Base-by-base conservation (phyloP, 2,113 vertebrate species). In the Passer domesticus region DNA sequence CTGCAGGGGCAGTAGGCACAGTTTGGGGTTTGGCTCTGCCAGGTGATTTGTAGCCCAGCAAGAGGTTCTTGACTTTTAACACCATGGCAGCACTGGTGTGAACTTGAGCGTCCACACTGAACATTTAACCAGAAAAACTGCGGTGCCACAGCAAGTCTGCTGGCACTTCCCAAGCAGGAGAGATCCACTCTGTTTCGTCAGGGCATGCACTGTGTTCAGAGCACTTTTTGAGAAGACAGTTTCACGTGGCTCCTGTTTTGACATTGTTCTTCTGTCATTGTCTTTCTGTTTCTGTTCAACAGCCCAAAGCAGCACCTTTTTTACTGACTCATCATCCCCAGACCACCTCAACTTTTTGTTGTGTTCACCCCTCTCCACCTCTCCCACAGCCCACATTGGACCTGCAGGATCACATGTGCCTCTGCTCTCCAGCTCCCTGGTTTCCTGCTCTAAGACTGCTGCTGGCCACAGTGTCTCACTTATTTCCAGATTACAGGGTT, bases 21-120 rank as follows among this genome's bases (percentile, higher is more conserved):
- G 35, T 50, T 37, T 83, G 33, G 37, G 9, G 10, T 63, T 89
- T 67, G 68, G 2, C 15, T 85, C 18, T 66, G 55, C n/a, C 21
- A 23, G 49, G 11, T 80, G 28, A 30, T 35, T 60, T 80, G n/a
- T 28, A 75, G 24, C 70, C 46, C 49, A 83, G 25, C 15, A 66
- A 64, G 62, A 47, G 6, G 23, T 49, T 2, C 63, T 70, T 52
- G 43, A 31, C 15, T 59, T 43, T 28, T 39, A 44, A 39, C 12
- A 58, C 18, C n/a, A 2, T 0, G 6, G 37, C 0, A 8, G 55
- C 50, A 66, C 7, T 1, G 4, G 3, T 59, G 33, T 41, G 53
- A 90, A 44, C 63, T 31, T 77, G 19, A 55, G 37, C 33, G 11
- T 43, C 23, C n/a, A 24, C n/a, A 46, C 3, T 22, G 37, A 87